Conservation (phyloP, 2,888 invertebrate species). For the Creontiades dilutus region DNA sequence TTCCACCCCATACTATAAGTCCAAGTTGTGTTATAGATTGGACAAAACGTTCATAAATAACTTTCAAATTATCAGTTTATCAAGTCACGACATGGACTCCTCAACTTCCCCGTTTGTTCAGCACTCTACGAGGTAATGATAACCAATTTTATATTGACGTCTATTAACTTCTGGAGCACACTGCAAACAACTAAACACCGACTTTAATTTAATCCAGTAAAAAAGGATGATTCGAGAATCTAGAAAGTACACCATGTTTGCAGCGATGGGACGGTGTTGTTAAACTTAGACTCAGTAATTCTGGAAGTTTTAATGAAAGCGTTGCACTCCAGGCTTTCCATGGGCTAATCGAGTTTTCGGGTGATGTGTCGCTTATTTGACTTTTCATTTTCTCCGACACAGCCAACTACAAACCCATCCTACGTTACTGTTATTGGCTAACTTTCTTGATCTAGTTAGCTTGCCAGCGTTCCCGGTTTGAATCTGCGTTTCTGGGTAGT, state of each 20-base stretch:
- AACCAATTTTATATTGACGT: too few relatives aligned
- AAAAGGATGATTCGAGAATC: too few relatives aligned
- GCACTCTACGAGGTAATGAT: too few relatives aligned
- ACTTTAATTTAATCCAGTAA: too few relatives aligned
- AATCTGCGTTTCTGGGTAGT: background rate
- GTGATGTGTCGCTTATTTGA: conserved; percentile 32
- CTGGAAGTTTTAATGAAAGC: conserved; percentile 11
- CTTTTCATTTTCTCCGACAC: conserved; percentile 13
- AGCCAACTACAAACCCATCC: background rate
- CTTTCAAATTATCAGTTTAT: too few relatives aligned
- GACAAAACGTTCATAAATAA: too few relatives aligned
- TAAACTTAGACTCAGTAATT: background rate
- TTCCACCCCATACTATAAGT: too few relatives aligned
- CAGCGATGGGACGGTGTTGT: background rate
- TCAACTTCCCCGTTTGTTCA: too few relatives aligned
- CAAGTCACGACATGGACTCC: too few relatives aligned
- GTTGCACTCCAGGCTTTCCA: background rate
- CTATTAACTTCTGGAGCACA: too few relatives aligned
- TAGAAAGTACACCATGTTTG: background rate
- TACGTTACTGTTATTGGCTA: conserved; percentile 7
- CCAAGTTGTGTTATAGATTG: too few relatives aligned
- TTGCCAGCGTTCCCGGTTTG: background rate
- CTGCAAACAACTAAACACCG: too few relatives aligned
- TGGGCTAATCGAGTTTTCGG: conserved; percentile 12
- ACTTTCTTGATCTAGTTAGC: conserved; percentile 27